Conservation (phyloP, 2,113 vertebrate species). For the Cebidichthys violaceus region DNA sequence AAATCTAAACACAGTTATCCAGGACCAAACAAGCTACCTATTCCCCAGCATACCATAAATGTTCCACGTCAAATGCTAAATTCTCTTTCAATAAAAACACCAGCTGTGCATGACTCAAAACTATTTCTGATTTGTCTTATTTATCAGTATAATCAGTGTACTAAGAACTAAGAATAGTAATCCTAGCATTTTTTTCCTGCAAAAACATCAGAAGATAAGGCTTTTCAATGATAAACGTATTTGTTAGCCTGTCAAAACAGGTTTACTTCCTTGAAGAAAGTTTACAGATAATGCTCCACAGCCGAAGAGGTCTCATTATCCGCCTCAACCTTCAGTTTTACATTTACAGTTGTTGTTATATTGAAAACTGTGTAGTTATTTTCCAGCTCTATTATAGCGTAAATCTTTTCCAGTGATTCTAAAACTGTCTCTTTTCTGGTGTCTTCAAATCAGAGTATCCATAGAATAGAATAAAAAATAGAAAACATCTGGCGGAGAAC, state of each 20-base stretch:
- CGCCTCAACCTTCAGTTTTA: constrained; percentile 2
- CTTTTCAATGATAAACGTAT: neutral
- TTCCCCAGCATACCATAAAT: neutral
- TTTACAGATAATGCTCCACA: neutral
- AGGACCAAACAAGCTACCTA: neutral
- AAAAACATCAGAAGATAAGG: neutral
- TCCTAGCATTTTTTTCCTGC: neutral
- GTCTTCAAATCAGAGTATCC: neutral
- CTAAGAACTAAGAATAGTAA: neutral
- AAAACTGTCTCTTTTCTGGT: neutral
- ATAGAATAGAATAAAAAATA: neutral
- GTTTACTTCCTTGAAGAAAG: neutral
- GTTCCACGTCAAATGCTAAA: neutral
- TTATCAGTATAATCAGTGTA: constrained; percentile 5
- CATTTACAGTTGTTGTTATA: neutral
- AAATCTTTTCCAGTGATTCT: neutral
- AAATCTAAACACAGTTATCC: neutral
- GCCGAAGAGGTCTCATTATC: neutral
- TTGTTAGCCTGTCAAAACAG: constrained; percentile 21
- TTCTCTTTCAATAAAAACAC: neutral
- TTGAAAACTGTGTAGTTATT: neutral
- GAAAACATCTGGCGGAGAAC: constrained; percentile 1
- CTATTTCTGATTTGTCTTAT: neutral
- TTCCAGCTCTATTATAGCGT: neutral
- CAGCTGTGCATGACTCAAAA: constrained; percentile 3